These are phyloP conservation scores for Adela reaumurella DNA, from an alignment of 2,888 invertebrate genomes.

Conservation along the genomic window DNA sequence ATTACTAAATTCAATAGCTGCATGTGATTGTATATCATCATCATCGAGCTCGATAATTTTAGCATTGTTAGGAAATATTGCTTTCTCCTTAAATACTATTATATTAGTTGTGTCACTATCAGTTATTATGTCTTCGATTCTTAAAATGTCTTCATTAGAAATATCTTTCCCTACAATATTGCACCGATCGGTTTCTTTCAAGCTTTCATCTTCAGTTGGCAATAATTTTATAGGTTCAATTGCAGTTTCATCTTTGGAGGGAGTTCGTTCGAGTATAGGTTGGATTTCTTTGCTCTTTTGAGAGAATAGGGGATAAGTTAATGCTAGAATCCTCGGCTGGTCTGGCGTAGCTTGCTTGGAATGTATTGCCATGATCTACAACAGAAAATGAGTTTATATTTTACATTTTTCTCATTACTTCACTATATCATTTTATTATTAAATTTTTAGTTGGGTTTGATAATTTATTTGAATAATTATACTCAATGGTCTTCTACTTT, in stretches of 20 bases:
- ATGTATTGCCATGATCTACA: conserved; percentile 37
- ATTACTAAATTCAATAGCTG: conserved; percentile 2
- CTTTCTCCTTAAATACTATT: not conserved
- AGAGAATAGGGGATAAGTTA: conserved; percentile 74
- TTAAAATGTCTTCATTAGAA: not conserved
- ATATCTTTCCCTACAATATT: too few species aligned
- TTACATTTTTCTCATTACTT: too few species aligned
- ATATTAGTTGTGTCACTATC: not conserved
- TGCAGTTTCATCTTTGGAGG: not conserved
- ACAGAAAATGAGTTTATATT: too few species aligned
- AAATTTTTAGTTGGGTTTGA: too few species aligned
- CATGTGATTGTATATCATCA: not conserved
- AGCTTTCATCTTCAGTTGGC: not conserved
- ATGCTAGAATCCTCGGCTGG: conserved; percentile 70
- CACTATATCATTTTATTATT: too few species aligned
- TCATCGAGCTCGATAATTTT: not conserved
- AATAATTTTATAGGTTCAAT: not conserved
- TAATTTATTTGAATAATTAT: too few species aligned
- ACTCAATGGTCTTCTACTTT: too few species aligned
- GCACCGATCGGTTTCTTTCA: not conserved
- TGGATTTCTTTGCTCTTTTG: conserved; percentile 19
- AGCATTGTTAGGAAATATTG: not conserved
- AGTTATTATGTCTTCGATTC: not conserved
- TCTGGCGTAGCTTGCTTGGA: conserved; percentile 22
- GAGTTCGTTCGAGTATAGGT: too few species aligned